Percentiles rank a stretch among this genome's conserved stretches.
phyloP scores from a whole-genome alignment of 2,888 invertebrate species.

The Erebia palarica region DNA sequence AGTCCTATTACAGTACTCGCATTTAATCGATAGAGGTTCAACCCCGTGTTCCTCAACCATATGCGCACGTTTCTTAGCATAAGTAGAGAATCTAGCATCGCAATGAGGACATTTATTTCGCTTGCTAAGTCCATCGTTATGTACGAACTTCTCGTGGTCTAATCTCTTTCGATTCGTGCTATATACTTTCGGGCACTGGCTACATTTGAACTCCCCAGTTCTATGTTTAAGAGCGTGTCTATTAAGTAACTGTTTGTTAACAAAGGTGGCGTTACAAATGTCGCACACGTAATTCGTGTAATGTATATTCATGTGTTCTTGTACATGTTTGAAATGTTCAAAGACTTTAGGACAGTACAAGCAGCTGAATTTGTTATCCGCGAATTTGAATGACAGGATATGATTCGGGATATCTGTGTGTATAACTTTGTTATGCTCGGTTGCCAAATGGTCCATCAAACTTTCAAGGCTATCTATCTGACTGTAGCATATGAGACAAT shows the following conservation, averaged over 20 bases:
- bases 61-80: conserved; percentile 11
- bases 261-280: conserved; percentile 2
- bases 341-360: conserved; percentile 14
- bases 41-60: conserved; percentile 19
- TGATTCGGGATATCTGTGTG: conserved; percentile 18
- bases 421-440: conserved; percentile 12
- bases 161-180: conserved; percentile 17
- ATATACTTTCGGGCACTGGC: conserved; percentile 7
- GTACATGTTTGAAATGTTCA: conserved; percentile 12
- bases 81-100: conserved; percentile 16
- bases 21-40: conserved; percentile 13
- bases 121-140: conserved; percentile 9
- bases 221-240: conserved; percentile 4
- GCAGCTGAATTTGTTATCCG: background rate
- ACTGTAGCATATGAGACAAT: conserved; percentile 16
- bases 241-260: conserved; percentile 1
- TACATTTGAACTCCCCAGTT: conserved; percentile 8
- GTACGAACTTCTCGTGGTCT: conserved; percentile 17
- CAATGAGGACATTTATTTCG: conserved; percentile 15
- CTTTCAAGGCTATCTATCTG: conserved; percentile 12
- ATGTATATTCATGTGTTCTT: conserved; percentile 14
- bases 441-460: conserved; percentile 12
- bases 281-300: conserved; percentile 15
- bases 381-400: conserved; percentile 9
- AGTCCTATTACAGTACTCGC: conserved; percentile 12